Conservation (phyloP, 1,140 invertebrate species). For the Dolichoris vasculosae region DNA sequence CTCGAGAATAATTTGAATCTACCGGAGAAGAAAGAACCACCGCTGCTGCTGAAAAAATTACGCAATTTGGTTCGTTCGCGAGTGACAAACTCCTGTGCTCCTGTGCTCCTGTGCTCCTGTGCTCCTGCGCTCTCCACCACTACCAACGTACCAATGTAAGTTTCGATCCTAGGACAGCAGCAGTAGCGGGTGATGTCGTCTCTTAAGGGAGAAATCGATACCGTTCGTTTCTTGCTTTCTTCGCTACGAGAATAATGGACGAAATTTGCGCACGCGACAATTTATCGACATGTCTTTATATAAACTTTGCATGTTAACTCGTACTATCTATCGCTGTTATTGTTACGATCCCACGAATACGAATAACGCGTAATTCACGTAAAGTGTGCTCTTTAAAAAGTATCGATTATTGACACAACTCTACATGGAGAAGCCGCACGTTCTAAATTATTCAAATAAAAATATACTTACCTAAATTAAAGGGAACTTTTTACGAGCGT, state of each 20-base stretch:
- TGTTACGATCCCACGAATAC: background rate
- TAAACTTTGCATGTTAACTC: too few species aligned
- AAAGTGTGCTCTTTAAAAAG: background rate
- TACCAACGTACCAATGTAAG: background rate
- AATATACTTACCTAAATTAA: too few species aligned
- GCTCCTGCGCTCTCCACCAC: background rate
- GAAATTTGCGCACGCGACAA: slow-evolving; percentile 12
- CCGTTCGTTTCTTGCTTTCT: slow-evolving; percentile 56
- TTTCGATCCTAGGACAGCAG: slow-evolving; percentile 19
- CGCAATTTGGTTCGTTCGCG: slow-evolving; percentile 54
- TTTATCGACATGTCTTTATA: too few species aligned
- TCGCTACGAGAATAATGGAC: background rate
- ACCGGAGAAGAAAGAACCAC: background rate
- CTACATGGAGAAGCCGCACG: too few species aligned
- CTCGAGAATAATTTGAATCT: background rate
- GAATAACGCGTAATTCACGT: background rate
- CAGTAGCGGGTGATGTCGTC: slow-evolving; percentile 32
- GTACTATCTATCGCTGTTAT: too few species aligned
- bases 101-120: background rate
- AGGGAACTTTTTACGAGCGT: too few species aligned
- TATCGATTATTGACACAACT: background rate
- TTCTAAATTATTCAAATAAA: too few species aligned
- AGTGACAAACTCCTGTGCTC: background rate
- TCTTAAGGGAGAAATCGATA: slow-evolving; percentile 67
- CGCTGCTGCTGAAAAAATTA: slow-evolving; percentile 54